A percentile compares a stretch with the other conserved stretches of the same genome.
Evolutionary conservation across 2,797 vertebrate species (phyloP).

Genomic region (Darevskia mixta): DNA sequence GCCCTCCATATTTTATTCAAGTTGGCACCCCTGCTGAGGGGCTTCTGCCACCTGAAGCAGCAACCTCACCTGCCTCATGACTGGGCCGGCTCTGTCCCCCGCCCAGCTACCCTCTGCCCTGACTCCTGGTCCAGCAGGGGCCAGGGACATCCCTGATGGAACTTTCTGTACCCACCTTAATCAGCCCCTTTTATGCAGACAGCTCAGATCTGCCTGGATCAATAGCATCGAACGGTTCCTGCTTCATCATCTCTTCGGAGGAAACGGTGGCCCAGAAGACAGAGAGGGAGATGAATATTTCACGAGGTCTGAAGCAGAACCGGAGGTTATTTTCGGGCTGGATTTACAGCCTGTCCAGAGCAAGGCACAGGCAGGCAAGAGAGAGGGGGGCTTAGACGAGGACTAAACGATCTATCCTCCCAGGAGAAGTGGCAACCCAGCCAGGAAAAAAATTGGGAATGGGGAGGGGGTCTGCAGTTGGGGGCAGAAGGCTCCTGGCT

Average conservation of each 20-base stretch:
- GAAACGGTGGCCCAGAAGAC: background rate
- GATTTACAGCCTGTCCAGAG: conserved; percentile 72
- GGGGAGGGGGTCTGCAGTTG: background rate
- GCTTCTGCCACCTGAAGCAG: too few relatives aligned
- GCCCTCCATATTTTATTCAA: too few relatives aligned
- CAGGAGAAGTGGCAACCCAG: conserved; percentile 55
- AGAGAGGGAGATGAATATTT: conserved; percentile 67
- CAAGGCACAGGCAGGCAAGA: conserved; percentile 56
- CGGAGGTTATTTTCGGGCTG: conserved; percentile 68
- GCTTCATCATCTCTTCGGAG: conserved; percentile 52
- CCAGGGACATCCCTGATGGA: background rate
- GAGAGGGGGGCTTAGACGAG: conserved; percentile 35
- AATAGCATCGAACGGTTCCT: conserved; percentile 63
- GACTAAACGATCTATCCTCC: conserved; percentile 62
- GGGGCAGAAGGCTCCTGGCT: background rate
- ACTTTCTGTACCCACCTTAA: too few relatives aligned
- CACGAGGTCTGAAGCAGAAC: conserved; percentile 59
- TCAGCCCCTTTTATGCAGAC: conserved; percentile 5
- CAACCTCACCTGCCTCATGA: too few relatives aligned
- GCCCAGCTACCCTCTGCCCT: background rate
- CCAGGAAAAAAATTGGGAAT: conserved; percentile 44
- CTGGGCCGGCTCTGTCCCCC: too few relatives aligned
- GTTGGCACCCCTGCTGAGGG: too few relatives aligned
- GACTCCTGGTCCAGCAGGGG: background rate
- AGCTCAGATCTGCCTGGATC: conserved; percentile 55